phyloP scores from a whole-genome alignment of 1,140 invertebrate species.

The Lerema accius region DNA sequence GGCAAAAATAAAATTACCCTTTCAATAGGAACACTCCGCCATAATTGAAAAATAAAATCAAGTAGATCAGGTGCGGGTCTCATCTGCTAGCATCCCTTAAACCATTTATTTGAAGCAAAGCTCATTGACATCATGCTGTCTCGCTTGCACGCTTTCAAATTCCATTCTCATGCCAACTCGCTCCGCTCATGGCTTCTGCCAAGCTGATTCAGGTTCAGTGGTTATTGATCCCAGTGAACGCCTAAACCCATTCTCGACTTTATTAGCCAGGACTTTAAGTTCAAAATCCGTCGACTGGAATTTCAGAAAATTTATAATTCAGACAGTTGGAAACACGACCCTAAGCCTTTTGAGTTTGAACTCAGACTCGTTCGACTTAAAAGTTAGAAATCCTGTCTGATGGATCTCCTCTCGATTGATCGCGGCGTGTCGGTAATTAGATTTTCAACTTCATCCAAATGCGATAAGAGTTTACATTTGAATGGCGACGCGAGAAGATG shows the following conservation, averaged over 20 bases:
- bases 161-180: slow-evolving; percentile 40
- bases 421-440: slow-evolving; percentile 30
- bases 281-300: slow-evolving; percentile 40
- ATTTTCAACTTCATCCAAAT: slow-evolving; percentile 42
- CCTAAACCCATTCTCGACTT: slow-evolving; percentile 43
- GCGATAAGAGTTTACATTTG: slow-evolving; percentile 58
- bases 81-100: slow-evolving; percentile 67
- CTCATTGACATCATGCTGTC: slow-evolving; percentile 48
- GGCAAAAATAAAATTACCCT: slow-evolving; percentile 47
- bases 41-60: slow-evolving; percentile 78
- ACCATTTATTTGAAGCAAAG: slow-evolving; percentile 52
- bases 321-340: slow-evolving; percentile 64
- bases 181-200: slow-evolving; percentile 57
- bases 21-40: slow-evolving; percentile 43
- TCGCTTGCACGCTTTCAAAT: slow-evolving; percentile 46
- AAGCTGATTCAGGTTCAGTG: slow-evolving; percentile 68
- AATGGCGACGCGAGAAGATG: slow-evolving; percentile 39
- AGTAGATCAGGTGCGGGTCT: slow-evolving; percentile 68
- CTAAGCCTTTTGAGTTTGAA: slow-evolving; percentile 69
- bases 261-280: slow-evolving; percentile 41
- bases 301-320: slow-evolving; percentile 43
- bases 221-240: slow-evolving; percentile 66
- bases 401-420: slow-evolving; percentile 36
- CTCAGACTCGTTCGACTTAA: slow-evolving; percentile 68
- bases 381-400: slow-evolving; percentile 71